Conservation (phyloP, 1,140 invertebrate genomes). For the Nautilus pompilius region DNA sequence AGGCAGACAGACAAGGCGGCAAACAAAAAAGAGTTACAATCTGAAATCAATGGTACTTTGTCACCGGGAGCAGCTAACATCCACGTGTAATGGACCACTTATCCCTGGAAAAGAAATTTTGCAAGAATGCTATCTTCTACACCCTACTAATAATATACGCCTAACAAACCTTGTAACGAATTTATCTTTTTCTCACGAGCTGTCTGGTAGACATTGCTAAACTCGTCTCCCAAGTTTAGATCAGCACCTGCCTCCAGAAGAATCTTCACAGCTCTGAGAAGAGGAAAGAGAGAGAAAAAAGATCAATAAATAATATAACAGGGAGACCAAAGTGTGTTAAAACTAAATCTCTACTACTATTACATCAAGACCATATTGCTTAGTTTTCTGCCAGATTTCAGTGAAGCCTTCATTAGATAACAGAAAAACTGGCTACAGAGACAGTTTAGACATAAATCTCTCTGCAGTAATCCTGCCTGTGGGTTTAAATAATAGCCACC, state of each 20-base stretch:
- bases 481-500: too few relatives aligned
- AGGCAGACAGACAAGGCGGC: too few relatives aligned
- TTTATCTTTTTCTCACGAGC: constrained; percentile 47
- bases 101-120: too few relatives aligned
- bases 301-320: background rate
- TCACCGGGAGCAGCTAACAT: too few relatives aligned
- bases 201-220: constrained; percentile 66
- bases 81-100: too few relatives aligned
- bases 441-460: too few relatives aligned
- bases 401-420: background rate
- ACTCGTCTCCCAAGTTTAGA: constrained; percentile 76
- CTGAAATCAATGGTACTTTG: too few relatives aligned
- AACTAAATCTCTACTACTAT: background rate
- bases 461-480: too few relatives aligned
- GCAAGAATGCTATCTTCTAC: background rate
- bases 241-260: constrained; percentile 75
- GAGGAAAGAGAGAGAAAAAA: constrained; percentile 5
- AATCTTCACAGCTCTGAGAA: constrained; percentile 62
- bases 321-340: background rate
- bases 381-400: background rate
- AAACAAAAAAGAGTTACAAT: too few relatives aligned
- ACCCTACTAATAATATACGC: background rate
- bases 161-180: constrained; percentile 63
- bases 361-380: background rate
- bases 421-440: background rate